Conservation (phyloP, 2,888 invertebrate species). For the Mesochorus sp. region DNA sequence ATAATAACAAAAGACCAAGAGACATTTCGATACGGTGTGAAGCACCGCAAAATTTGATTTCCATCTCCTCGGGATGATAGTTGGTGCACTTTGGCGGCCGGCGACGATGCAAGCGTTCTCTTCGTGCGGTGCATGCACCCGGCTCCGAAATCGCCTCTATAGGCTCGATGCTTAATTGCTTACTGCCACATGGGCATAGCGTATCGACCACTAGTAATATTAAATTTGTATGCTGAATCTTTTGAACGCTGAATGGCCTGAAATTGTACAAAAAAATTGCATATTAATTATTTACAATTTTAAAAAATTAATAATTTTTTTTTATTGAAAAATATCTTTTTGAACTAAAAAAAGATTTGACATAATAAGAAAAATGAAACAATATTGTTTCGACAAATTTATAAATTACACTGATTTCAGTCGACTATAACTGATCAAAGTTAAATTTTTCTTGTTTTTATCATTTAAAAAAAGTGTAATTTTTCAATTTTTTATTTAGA, state of each 20-base stretch:
- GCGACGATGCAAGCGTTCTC: conserved; percentile 88
- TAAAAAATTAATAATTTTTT: background rate
- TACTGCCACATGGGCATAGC: conserved; percentile 93
- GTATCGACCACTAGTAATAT: conserved; percentile 95
- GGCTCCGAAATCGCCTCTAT: conserved; percentile 81
- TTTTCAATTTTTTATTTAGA: no score
- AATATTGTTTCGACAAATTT: no score
- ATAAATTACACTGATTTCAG: no score
- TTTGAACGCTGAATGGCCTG: conserved; percentile 96
- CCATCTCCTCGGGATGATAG: conserved; percentile 91
- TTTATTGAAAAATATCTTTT: background rate
- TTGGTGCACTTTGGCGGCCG: conserved; percentile 92
- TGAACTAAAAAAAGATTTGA: no score
- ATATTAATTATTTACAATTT: no score
- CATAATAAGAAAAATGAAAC: no score
- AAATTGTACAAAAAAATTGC: conserved; percentile 50
- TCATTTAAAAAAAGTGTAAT: no score
- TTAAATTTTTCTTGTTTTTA: no score
- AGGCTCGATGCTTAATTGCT: conserved; percentile 91
- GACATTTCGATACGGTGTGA: conserved; percentile 49
- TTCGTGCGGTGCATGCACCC: conserved; percentile 77
- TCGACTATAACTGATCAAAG: no score
- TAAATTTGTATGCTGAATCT: conserved; percentile 94
- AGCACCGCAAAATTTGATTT: conserved; percentile 81
- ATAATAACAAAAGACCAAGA: conserved; percentile 57